phyloP scores from a whole-genome alignment of 2,113 vertebrate species.

The Climacteris rufus region DNA sequence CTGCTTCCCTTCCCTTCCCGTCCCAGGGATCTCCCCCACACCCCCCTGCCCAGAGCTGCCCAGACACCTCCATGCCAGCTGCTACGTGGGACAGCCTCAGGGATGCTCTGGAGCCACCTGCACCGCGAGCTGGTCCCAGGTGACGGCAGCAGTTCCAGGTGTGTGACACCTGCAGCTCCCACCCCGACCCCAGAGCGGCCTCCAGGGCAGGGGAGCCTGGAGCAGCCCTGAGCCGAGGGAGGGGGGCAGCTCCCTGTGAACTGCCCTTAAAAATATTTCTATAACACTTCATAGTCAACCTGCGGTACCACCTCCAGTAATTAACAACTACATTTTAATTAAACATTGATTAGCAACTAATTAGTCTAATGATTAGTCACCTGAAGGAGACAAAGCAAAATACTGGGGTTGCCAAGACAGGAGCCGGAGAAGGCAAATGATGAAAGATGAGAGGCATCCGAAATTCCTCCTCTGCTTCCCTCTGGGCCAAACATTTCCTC shows the following conservation, averaged over 20 bases:
- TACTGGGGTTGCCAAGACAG: conserved; percentile 58
- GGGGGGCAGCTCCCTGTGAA: not conserved
- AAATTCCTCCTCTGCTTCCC: conserved; percentile 69
- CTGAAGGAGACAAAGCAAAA: conserved; percentile 74
- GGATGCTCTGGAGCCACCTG: rapidly evolving
- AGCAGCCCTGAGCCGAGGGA: rapidly evolving
- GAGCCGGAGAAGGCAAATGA: conserved; percentile 15
- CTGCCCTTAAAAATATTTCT: conserved; percentile 17
- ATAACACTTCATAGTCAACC: conserved; percentile 51
- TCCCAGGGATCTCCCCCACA: rapidly evolving
- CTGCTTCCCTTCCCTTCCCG: not conserved
- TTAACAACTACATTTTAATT: conserved; percentile 88
- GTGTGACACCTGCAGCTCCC: not conserved
- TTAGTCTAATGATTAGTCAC: conserved; percentile 86
- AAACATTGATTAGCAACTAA: conserved; percentile 91
- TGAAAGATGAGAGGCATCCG: conserved; percentile 70
- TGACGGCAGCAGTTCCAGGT: rapidly evolving
- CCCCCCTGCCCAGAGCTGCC: not conserved
- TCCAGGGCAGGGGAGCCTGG: not conserved
- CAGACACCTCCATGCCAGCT: not conserved
- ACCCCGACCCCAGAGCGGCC: rapidly evolving
- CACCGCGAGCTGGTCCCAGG: rapidly evolving
- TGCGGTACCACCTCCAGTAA: conserved; percentile 75
- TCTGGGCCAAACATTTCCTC: conserved; percentile 65
- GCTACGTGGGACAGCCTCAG: rapidly evolving